Conservation (phyloP, 2,797 vertebrate species). For the Sylvia borin region DNA sequence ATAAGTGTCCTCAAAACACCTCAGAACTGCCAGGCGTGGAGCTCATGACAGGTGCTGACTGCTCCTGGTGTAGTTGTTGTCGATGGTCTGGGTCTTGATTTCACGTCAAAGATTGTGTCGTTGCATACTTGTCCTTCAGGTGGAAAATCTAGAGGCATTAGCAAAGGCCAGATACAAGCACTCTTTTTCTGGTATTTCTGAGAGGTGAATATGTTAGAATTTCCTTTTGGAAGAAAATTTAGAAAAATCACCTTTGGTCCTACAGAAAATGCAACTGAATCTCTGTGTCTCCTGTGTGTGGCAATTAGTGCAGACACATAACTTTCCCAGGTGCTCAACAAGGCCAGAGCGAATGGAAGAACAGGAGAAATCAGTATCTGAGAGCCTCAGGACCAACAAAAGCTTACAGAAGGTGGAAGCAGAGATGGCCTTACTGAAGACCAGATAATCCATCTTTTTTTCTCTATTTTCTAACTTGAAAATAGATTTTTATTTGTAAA, state of each 20-base stretch:
- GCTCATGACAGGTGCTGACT: background rate
- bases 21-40: background rate
- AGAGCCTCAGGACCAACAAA: background rate
- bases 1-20: background rate
- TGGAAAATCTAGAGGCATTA: background rate
- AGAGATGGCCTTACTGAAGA: background rate
- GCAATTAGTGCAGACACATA: background rate
- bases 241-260: background rate
- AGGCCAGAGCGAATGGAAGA: background rate
- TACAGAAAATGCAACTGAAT: background rate
- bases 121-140: background rate
- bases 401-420: background rate
- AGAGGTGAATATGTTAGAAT: background rate
- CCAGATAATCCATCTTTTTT: background rate
- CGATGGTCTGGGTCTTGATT: background rate
- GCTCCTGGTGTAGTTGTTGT: background rate
- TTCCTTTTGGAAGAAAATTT: background rate
- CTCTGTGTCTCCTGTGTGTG: background rate
- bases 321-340: background rate
- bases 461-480: background rate
- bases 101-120: background rate
- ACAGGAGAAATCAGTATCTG: background rate
- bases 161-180: background rate
- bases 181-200: background rate
- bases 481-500: background rate